Conservation (phyloP, 2,888 invertebrate species). For the Aphrophora alni region DNA sequence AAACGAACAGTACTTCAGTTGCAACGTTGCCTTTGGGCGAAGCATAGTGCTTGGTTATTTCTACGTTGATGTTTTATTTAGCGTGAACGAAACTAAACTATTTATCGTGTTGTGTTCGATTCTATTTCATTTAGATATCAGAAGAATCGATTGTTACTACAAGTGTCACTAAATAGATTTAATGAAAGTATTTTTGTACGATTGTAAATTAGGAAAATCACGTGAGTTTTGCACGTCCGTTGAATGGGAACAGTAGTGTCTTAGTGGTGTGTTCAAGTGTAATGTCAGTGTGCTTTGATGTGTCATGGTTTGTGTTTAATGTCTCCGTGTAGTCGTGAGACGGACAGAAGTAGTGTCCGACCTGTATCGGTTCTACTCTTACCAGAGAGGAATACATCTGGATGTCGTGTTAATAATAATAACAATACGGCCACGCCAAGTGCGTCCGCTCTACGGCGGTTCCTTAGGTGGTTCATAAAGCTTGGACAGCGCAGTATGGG, state of each 20-base stretch:
- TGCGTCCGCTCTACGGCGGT: constrained; percentile 14
- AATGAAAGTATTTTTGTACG: too few relatives aligned
- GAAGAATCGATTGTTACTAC: too few relatives aligned
- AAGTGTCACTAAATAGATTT: too few relatives aligned
- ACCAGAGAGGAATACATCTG: constrained; percentile 11
- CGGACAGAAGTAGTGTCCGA: constrained; percentile 6
- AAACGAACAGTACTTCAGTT: neutral
- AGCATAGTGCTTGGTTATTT: neutral
- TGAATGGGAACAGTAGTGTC: neutral
- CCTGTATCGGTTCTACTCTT: constrained; percentile 17
- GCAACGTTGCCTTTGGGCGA: neutral
- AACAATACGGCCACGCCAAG: neutral
- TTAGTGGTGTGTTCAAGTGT: neutral
- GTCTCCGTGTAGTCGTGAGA: constrained; percentile 27
- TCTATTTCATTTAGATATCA: too few relatives aligned
- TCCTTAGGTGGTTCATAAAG: constrained; percentile 23
- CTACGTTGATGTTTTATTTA: neutral
- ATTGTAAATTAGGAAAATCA: too few relatives aligned
- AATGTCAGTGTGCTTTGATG: neutral
- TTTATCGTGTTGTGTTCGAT: neutral
- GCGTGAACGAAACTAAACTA: neutral
- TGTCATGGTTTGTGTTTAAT: constrained; percentile 9
- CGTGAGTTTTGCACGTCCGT: too few relatives aligned
- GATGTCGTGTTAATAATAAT: neutral
- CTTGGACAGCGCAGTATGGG: constrained; percentile 27